Percentiles rank a stretch among this genome's conserved stretches.
Evolutionary conservation across 2,888 invertebrate genomes (phyloP).

Genomic region (Abscondita cerata): DNA sequence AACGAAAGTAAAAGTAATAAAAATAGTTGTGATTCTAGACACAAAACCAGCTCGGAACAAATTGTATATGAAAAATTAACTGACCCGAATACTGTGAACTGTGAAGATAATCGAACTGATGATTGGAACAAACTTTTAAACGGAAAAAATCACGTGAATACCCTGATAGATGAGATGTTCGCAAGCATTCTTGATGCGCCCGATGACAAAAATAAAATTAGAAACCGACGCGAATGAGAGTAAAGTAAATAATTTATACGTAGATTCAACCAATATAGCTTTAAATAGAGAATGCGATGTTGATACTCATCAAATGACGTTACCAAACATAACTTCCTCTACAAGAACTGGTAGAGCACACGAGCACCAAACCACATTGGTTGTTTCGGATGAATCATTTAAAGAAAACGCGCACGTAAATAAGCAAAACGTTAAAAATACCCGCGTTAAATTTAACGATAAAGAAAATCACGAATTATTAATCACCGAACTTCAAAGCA

Average conservation of each 20-base stretch:
- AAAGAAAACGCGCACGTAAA: background rate
- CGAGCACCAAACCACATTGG: background rate
- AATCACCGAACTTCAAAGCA: constrained; percentile 73
- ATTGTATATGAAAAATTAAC: constrained; percentile 21
- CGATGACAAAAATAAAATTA: constrained; percentile 39
- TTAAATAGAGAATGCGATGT: constrained; percentile 34
- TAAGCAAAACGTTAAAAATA: constrained; percentile 9
- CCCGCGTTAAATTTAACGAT: constrained; percentile 52
- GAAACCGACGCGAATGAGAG: constrained; percentile 39
- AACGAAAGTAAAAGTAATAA: constrained; percentile 20
- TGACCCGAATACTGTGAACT: constrained; percentile 9
- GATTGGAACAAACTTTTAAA: constrained; percentile 37
- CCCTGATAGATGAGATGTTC: constrained; percentile 57
- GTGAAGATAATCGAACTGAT: constrained; percentile 7
- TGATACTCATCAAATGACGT: background rate
- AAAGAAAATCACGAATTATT: constrained; percentile 70
- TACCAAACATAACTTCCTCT: constrained; percentile 15
- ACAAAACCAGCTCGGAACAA: background rate
- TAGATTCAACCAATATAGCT: constrained; percentile 40
- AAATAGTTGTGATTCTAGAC: constrained; percentile 7
- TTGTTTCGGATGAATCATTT: background rate
- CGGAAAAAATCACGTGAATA: constrained; percentile 56
- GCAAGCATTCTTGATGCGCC: constrained; percentile 54
- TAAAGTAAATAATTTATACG: constrained; percentile 23
- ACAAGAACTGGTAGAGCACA: background rate